A percentile compares a stretch with the other conserved stretches of the same genome.
These are phyloP conservation scores for Hyaena hyaena DNA, from an alignment of 2,113 vertebrate genomes.

Conservation along the genomic window DNA sequence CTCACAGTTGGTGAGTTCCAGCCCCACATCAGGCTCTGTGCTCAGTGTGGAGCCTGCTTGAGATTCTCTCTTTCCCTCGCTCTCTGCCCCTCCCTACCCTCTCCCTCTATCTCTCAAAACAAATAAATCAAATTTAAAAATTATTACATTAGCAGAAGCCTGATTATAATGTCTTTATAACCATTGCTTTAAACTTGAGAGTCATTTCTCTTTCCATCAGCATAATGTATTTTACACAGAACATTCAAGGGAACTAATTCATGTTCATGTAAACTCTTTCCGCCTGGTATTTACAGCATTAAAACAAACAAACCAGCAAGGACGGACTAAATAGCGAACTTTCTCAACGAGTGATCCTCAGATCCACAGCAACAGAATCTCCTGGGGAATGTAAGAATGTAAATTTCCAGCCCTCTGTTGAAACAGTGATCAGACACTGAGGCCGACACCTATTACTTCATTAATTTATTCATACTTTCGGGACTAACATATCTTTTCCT, in stretches of 20 bases:
- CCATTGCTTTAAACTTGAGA: background rate
- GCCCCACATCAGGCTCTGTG: too few species aligned
- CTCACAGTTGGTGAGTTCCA: too few species aligned
- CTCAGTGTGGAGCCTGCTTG: too few species aligned
- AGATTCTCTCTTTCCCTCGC: too few species aligned
- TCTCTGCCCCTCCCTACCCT: too few species aligned
- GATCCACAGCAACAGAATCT: too few species aligned
- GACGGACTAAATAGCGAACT: background rate
- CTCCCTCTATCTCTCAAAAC: too few species aligned
- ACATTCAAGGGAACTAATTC: background rate
- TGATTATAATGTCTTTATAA: conserved; percentile 39
- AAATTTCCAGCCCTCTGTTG: background rate
- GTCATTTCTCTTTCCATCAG: background rate
- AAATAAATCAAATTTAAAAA: background rate
- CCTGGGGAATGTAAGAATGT: background rate
- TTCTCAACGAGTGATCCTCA: background rate
- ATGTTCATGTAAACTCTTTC: background rate
- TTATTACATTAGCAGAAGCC: conserved; percentile 48
- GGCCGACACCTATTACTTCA: background rate
- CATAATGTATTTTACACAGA: background rate
- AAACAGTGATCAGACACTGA: background rate
- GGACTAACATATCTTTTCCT: background rate
- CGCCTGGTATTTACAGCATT: background rate
- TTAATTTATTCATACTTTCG: background rate
- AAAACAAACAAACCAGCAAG: background rate